Evolutionary conservation across 1,140 invertebrate genomes (phyloP).

Genomic region (Drosophila bifasciata): DNA sequence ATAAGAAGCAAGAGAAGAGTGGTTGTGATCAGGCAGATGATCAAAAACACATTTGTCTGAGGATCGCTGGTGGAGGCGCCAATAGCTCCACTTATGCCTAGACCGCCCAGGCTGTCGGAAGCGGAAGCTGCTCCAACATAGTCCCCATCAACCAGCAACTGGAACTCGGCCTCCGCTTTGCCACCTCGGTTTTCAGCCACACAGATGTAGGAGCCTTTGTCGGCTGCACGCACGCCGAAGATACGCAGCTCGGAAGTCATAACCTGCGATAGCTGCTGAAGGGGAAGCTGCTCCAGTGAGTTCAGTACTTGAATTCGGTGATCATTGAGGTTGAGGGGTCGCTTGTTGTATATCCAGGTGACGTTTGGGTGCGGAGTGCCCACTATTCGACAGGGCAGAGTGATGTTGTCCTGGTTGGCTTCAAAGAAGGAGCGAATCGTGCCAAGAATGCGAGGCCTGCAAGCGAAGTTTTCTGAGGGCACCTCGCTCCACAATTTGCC

Average conservation of each 20-base stretch:
- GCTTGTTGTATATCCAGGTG: conserved; percentile 89
- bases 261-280: conserved; percentile 30
- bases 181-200: conserved; percentile 94
- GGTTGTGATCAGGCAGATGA: conserved; percentile 85
- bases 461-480: conserved; percentile 91
- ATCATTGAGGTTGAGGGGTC: conserved; percentile 85
- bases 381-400: conserved; percentile 90
- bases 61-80: conserved; percentile 69
- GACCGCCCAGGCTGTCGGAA: conserved; percentile 71
- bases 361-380: conserved; percentile 91
- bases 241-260: conserved; percentile 88
- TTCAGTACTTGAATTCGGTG: conserved; percentile 83
- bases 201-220: conserved; percentile 95
- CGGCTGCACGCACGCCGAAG: conserved; percentile 87
- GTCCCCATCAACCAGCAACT: conserved; percentile 87
- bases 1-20: conserved; percentile 86
- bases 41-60: conserved; percentile 84
- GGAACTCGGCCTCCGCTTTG: conserved; percentile 87
- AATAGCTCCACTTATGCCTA: conserved; percentile 64
- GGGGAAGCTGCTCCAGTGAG: conserved; percentile 58
- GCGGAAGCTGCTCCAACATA: conserved; percentile 83
- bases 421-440: conserved; percentile 85
- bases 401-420: conserved; percentile 88
- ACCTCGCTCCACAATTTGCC: conserved; percentile 90
- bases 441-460: conserved; percentile 89